These are phyloP conservation scores for Lates japonicus DNA, from an alignment of 2,797 vertebrate genomes.

Conservation along the genomic window DNA sequence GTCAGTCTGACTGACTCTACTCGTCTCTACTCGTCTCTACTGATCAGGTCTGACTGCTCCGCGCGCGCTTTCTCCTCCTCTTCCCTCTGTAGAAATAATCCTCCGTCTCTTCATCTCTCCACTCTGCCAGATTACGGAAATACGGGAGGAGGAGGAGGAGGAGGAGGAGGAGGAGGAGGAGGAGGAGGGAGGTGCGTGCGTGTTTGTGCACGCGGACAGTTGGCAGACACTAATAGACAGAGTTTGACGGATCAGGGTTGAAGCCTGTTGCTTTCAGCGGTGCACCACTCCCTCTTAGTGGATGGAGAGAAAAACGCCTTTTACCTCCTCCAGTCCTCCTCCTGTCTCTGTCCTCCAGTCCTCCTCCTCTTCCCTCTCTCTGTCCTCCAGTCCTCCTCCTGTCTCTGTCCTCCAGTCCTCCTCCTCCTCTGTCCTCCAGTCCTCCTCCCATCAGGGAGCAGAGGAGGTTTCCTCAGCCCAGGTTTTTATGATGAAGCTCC, in stretches of 20 bases:
- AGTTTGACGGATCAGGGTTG: neutral
- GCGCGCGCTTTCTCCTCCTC: conserved; percentile 26
- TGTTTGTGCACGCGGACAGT: neutral
- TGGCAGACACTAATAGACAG: neutral
- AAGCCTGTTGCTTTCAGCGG: conserved; percentile 14
- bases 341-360: neutral
- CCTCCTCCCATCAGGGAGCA: no score
- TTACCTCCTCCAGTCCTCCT: neutral
- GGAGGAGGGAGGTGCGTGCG: conserved; percentile 40
- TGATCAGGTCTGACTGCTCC: neutral
- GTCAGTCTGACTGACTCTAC: neutral
- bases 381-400: no score
- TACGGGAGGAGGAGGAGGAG: conserved; percentile 49
- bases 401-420: neutral
- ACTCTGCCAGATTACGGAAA: conserved; percentile 51
- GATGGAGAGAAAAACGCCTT: conserved; percentile 15
- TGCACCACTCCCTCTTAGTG: conserved; percentile 61
- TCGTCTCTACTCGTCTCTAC: no score
- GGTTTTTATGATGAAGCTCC: neutral
- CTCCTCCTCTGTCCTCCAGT: no score
- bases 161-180: conserved; percentile 31
- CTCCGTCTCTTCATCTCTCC: conserved; percentile 3
- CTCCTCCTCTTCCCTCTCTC: neutral
- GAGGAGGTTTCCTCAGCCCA: no score
- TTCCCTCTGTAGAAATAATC: neutral